Base-by-base conservation (phyloP, 1,140 invertebrate species). In the Polypedilum pembai region DNA sequence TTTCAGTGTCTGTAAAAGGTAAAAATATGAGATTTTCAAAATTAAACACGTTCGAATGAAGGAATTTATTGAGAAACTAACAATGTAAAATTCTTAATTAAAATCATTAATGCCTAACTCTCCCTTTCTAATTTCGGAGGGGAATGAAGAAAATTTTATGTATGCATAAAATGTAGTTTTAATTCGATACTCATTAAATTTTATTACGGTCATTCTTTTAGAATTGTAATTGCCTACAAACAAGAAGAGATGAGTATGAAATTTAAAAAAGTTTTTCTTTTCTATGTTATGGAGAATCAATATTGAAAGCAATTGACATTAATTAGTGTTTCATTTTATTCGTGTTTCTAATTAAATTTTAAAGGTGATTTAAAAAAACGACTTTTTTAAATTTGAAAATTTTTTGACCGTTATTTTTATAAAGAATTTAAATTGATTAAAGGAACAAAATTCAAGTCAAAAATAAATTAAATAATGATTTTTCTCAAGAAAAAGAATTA, bases 171-270 rank as follows among this genome's bases (percentile, higher is more conserved):
- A 18, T 69, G n/a, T 69, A 69, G 17, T 69, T 69, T 69, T 69
- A 69, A 69, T 69, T 69, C 65, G 17, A 69, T 69, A n/a, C 65
- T 69, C 65, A 69, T 69, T 69, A 69, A 69, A 69, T 69, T 69
- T 69, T 69, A 69, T 69, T 69, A 69, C 65, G 65, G 65, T 69
- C 65, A 69, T 69, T 69, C 18, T 18, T 18, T 7, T 69, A 33
- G 17, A 69, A 20, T n/a, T 7, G 18, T 69, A 69, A 69, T 69
- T 69, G 65, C 65, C 17, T 1, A 8, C 41, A 12, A 45, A 45
- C 12, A 56, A 56, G n/a, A 56, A 56, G 15, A n/a, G 45, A 56
- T 56, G 24, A 33, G 24, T 33, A 33, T 3, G 24, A 33, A 33
- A 33, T 33, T 33, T 3, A 33, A 33, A 33, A 33, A 33, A 5